Conservation (phyloP, 2,797 vertebrate species). For the Rhabdomys pumilio region DNA sequence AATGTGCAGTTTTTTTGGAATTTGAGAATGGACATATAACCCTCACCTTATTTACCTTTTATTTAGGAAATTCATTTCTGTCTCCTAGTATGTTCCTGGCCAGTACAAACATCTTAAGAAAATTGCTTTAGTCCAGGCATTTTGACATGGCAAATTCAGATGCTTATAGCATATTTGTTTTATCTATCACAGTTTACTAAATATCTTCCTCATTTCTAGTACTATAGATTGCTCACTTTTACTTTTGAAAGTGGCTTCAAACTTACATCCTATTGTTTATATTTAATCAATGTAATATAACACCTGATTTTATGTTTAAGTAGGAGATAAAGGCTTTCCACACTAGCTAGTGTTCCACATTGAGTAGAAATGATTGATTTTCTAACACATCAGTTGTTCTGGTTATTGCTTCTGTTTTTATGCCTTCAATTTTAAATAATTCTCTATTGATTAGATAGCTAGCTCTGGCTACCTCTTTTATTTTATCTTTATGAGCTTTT, state of each 20-base stretch:
- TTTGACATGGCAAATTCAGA: background rate
- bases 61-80: background rate
- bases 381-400: background rate
- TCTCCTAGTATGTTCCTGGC: background rate
- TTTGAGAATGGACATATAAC: background rate
- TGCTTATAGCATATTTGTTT: background rate
- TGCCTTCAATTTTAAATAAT: background rate
- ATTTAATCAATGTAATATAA: constrained; percentile 23
- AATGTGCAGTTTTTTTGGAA: background rate
- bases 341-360: background rate
- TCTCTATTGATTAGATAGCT: background rate
- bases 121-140: background rate
- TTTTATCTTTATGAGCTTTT: background rate
- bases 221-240: background rate
- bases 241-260: constrained; percentile 7
- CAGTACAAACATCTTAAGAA: background rate
- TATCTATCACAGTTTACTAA: background rate
- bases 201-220: constrained; percentile 7
- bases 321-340: background rate
- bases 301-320: background rate
- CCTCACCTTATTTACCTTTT: background rate
- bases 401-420: background rate
- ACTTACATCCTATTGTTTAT: constrained; percentile 31
- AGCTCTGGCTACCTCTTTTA: background rate
- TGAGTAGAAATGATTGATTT: constrained; percentile 45